Evolutionary conservation across 2,888 invertebrate genomes (phyloP).

Genomic region (Dynastes tityus): DNA sequence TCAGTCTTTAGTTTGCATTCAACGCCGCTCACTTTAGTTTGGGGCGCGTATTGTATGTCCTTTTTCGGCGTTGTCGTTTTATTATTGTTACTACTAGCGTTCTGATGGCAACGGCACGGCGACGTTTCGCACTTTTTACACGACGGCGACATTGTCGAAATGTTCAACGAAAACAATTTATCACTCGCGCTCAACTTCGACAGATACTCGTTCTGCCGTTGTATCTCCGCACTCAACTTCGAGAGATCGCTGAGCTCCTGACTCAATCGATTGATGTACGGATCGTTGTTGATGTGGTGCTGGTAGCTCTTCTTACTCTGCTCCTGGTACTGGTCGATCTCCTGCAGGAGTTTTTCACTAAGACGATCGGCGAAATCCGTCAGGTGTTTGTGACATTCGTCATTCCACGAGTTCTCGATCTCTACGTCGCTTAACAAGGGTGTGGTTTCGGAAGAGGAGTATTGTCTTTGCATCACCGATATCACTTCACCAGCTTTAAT

Average conservation of each 20-base stretch:
- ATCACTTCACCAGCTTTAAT: slow-evolving; percentile 72
- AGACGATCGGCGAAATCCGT: slow-evolving; percentile 87
- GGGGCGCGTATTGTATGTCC: slow-evolving; percentile 56
- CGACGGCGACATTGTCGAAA: slow-evolving; percentile 64
- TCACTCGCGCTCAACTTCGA: slow-evolving; percentile 73
- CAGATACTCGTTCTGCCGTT: slow-evolving; percentile 75
- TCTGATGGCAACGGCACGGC: slow-evolving; percentile 63
- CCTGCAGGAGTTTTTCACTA: slow-evolving; percentile 85
- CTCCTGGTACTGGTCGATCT: slow-evolving; percentile 78
- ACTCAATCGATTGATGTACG: slow-evolving; percentile 75
- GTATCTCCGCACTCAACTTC: slow-evolving; percentile 75
- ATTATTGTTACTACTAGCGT: neutral
- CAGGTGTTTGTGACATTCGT: slow-evolving; percentile 80
- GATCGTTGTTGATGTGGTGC: slow-evolving; percentile 74
- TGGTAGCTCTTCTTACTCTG: slow-evolving; percentile 70
- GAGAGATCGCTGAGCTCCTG: slow-evolving; percentile 75
- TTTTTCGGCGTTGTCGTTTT: slow-evolving; percentile 21
- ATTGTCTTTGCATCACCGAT: slow-evolving; percentile 60
- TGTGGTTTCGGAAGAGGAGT: slow-evolving; percentile 59
- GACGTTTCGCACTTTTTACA: slow-evolving; percentile 69
- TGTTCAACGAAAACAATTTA: slow-evolving; percentile 66
- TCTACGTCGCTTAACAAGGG: slow-evolving; percentile 61
- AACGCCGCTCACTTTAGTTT: slow-evolving; percentile 62
- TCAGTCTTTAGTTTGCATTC: slow-evolving; percentile 29
- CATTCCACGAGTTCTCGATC: slow-evolving; percentile 71